Percentiles rank a stretch among this genome's conserved stretches.
phyloP scores from a whole-genome alignment of 2,797 vertebrate species.

The Schizothorax lantsangensis region DNA sequence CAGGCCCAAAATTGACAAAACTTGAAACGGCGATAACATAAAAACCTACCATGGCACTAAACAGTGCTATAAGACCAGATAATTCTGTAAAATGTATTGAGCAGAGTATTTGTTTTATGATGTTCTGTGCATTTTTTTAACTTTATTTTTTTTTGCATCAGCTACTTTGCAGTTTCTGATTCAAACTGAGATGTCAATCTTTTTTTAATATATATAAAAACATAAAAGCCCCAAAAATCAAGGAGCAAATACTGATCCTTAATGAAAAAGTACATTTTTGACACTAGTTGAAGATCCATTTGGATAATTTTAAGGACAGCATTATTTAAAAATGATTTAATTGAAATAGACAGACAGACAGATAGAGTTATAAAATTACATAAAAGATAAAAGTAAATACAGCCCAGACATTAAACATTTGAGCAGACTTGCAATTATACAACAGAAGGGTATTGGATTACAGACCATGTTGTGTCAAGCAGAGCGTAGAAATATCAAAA shows the following conservation, averaged over 20 bases:
- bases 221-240: not conserved
- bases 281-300: not conserved
- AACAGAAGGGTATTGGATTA: not conserved
- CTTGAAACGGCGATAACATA: not conserved
- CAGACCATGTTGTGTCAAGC: conserved; percentile 47
- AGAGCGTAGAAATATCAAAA: conserved; percentile 7
- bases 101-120: not conserved
- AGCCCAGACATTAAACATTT: too few relatives aligned
- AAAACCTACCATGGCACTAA: not conserved
- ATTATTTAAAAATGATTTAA: not conserved
- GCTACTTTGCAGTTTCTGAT: not conserved
- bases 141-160: not conserved
- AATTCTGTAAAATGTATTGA: not conserved
- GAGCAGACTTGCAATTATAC: not conserved
- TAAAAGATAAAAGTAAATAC: too few relatives aligned
- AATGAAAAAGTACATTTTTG: too few relatives aligned
- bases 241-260: not conserved
- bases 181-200: not conserved
- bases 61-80: not conserved
- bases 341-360: too few relatives aligned
- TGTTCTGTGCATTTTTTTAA: not conserved
- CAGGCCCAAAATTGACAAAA: not conserved
- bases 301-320: not conserved
- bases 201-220: not conserved
- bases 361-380: too few relatives aligned